These are phyloP conservation scores for Phyllotreta striolata DNA, from an alignment of 2,888 invertebrate species.

Conservation along the genomic window DNA sequence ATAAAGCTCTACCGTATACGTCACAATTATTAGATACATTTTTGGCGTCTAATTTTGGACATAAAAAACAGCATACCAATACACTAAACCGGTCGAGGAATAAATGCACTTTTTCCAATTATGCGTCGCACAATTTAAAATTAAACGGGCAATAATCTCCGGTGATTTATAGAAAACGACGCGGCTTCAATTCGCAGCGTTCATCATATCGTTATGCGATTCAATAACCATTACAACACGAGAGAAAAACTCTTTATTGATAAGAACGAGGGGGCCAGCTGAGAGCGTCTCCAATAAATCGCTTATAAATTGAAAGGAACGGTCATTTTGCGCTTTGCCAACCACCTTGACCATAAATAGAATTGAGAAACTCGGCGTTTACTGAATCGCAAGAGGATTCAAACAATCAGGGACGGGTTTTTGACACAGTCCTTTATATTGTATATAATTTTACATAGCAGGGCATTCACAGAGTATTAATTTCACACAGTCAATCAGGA, in stretches of 20 bases:
- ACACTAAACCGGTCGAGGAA: too few relatives aligned
- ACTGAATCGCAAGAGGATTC: conserved; percentile 17
- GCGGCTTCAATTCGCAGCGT: conserved; percentile 16
- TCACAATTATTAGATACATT: conserved; percentile 4
- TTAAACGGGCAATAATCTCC: background rate
- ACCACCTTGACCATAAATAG: conserved; percentile 47
- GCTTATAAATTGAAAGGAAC: conserved; percentile 44
- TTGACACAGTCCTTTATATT: background rate
- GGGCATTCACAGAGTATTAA: too few relatives aligned
- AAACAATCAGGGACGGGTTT: conserved; percentile 13
- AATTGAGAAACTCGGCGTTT: conserved; percentile 41
- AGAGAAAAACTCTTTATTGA: conserved; percentile 30
- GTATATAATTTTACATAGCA: too few relatives aligned
- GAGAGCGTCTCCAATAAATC: conserved; percentile 32
- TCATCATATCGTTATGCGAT: conserved; percentile 18
- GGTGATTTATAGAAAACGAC: conserved; percentile 7
- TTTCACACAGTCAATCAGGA: too few relatives aligned
- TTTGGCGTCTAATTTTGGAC: conserved; percentile 11
- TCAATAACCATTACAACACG: conserved; percentile 17
- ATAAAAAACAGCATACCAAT: too few relatives aligned
- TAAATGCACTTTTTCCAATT: too few relatives aligned
- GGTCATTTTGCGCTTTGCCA: conserved; percentile 39
- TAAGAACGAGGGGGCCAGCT: conserved; percentile 29
- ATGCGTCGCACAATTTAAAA: too few relatives aligned
- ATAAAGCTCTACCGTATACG: conserved; percentile 17